phyloP scores from a whole-genome alignment of 2,113 vertebrate species.

The Pogona vitticeps region DNA sequence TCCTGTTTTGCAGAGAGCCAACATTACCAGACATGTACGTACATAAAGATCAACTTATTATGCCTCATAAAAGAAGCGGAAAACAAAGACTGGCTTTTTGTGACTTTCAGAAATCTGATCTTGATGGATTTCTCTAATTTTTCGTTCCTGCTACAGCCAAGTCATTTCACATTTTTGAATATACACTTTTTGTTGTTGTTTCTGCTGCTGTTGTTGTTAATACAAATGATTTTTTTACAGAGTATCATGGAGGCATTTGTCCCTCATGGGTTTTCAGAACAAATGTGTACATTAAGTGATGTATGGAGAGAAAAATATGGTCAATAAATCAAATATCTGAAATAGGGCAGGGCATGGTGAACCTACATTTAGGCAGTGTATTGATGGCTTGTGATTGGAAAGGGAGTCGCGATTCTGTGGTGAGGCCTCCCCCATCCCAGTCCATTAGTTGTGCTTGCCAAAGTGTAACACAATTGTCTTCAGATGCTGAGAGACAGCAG shows the following conservation, averaged over 20 bases:
- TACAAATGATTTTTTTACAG: neutral
- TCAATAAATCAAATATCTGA: neutral
- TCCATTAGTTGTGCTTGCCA: no score
- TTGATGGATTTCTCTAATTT: neutral
- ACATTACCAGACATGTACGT: neutral
- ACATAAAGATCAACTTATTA: neutral
- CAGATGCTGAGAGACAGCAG: neutral
- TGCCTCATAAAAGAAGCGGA: neutral
- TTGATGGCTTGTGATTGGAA: no score
- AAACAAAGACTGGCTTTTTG: neutral
- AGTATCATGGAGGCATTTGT: no score
- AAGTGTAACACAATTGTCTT: neutral
- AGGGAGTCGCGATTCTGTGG: no score
- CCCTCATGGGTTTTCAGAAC: no score
- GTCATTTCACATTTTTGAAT: neutral
- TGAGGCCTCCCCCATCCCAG: no score
- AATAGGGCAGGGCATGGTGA: neutral
- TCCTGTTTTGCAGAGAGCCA: slow-evolving; percentile 5
- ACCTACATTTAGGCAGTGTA: no score
- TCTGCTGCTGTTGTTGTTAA: neutral
- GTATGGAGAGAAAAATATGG: neutral
- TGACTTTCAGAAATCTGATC: neutral
- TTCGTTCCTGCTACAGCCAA: neutral
- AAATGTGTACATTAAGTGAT: no score
- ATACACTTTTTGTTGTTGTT: neutral